phyloP scores from a whole-genome alignment of 1,140 invertebrate species.

The Apis cerana region DNA sequence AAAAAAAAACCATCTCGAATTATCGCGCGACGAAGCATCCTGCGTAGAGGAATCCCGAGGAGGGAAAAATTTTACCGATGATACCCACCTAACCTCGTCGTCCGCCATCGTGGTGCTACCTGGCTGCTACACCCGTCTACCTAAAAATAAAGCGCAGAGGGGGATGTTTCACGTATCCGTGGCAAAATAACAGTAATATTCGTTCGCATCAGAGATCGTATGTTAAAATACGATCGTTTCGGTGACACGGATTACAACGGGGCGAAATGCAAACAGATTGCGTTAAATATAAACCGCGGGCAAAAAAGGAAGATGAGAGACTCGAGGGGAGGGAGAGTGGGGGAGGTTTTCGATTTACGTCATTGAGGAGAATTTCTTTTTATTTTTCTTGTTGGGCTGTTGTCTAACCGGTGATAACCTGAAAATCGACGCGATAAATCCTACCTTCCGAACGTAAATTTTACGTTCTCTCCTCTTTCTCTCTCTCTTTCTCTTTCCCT shows the following conservation, averaged over 20 bases:
- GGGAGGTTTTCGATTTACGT: constrained; percentile 1
- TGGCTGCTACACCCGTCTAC: constrained; percentile 77
- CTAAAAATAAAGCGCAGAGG: constrained; percentile 70
- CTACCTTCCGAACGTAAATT: constrained; percentile 21
- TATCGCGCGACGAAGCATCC: no score
- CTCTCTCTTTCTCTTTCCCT: not conserved
- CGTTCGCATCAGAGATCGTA: not conserved
- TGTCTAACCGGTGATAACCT: not conserved
- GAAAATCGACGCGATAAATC: constrained; percentile 30
- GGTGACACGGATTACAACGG: constrained; percentile 10
- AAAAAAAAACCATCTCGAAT: no score
- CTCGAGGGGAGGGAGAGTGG: no score
- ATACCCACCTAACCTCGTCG: constrained; percentile 93
- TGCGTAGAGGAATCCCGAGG: no score
- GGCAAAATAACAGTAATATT: constrained; percentile 13
- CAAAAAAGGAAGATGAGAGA: not conserved
- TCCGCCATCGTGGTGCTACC: constrained; percentile 88
- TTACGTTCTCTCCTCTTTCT: not conserved
- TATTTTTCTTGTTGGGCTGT: not conserved
- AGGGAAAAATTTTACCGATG: not conserved
- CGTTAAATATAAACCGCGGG: constrained; percentile 33
- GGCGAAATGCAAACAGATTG: constrained; percentile 24
- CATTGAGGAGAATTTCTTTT: not conserved
- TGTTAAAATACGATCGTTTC: not conserved
- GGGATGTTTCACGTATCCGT: constrained; percentile 15